phyloP scores from a whole-genome alignment of 2,888 invertebrate species.

The Gastrophysa polygoni region DNA sequence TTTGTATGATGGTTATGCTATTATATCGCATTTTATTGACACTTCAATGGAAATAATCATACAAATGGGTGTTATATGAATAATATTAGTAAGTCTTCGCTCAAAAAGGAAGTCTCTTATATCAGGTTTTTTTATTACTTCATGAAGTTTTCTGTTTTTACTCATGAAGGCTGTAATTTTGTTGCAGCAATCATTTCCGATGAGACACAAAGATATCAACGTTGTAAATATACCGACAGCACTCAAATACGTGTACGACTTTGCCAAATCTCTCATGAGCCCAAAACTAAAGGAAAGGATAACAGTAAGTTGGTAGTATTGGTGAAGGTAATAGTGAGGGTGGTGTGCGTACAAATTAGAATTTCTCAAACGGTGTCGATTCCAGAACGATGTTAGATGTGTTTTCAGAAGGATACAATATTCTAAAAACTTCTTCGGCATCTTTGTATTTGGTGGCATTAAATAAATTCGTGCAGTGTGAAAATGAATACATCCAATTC shows the following conservation, averaged over 20 bases:
- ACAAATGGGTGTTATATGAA: not conserved
- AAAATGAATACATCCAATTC: too few relatives aligned
- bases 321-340: not conserved
- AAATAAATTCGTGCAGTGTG: too few relatives aligned
- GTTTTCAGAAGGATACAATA: too few relatives aligned
- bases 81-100: not conserved
- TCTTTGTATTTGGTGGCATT: too few relatives aligned
- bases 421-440: too few relatives aligned
- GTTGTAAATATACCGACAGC: slow-evolving; percentile 73
- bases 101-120: too few relatives aligned
- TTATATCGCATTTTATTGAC: not conserved
- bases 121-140: too few relatives aligned
- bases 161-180: slow-evolving; percentile 23
- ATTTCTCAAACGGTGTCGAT: too few relatives aligned
- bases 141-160: too few relatives aligned
- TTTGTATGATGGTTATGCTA: not conserved
- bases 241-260: slow-evolving; percentile 77
- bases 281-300: slow-evolving; percentile 74
- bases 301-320: slow-evolving; percentile 57
- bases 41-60: not conserved
- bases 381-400: too few relatives aligned
- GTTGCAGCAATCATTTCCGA: slow-evolving; percentile 75
- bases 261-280: slow-evolving; percentile 71
- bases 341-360: too few relatives aligned
- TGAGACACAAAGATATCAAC: slow-evolving; percentile 80